These are phyloP conservation scores for Eufriesea mexicana DNA, from an alignment of 1,140 invertebrate genomes.

Conservation along the genomic window DNA sequence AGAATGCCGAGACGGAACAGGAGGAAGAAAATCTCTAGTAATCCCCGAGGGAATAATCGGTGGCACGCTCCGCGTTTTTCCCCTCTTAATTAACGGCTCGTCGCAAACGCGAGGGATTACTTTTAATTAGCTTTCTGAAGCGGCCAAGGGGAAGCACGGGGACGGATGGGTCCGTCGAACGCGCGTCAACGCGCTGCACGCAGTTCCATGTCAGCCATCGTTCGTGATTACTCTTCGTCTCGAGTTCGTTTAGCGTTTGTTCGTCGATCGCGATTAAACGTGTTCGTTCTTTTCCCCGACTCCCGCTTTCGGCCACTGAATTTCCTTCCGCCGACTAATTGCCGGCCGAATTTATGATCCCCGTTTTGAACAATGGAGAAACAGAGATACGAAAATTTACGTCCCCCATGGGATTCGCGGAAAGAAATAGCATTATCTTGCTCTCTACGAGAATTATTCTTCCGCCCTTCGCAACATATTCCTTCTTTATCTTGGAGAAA, in stretches of 20 bases:
- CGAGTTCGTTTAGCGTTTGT: neutral
- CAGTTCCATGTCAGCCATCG: neutral
- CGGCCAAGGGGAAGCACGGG: neutral
- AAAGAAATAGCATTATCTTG: neutral
- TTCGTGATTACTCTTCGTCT: neutral
- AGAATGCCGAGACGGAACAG: neutral
- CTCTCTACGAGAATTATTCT: neutral
- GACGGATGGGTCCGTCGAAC: constrained; percentile 1
- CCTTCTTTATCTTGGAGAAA: neutral
- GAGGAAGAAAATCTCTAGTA: constrained; percentile 35
- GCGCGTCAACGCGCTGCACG: neutral
- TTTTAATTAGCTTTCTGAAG: constrained; percentile 44
- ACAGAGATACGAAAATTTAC: neutral
- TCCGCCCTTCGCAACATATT: neutral
- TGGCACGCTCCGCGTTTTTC: constrained; percentile 17
- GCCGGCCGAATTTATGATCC: neutral
- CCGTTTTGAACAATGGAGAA: neutral
- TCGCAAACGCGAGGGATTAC: constrained; percentile 45
- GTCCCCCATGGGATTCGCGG: neutral
- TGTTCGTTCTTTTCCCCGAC: neutral
- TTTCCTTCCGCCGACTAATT: neutral
- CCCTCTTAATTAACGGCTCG: constrained; percentile 39
- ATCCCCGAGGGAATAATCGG: constrained; percentile 35
- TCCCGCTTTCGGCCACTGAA: too few species aligned
- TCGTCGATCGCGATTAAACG: neutral